Percentiles rank a stretch among this genome's conserved stretches.
Conservation (phyloP, 2,888 invertebrate species). For the Embidobia sp. region DNA sequence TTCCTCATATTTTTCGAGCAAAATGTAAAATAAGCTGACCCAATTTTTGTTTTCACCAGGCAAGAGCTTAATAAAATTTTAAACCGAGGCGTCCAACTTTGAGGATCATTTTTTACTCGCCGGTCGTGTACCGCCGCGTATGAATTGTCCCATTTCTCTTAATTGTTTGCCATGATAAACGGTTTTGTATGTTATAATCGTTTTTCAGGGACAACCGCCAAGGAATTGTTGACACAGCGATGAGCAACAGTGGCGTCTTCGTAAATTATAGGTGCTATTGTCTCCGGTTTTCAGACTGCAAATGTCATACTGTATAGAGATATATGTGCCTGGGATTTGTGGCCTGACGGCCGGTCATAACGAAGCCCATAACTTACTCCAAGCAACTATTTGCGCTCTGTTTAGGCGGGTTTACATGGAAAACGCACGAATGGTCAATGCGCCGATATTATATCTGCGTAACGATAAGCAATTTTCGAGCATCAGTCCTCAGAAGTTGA, state of each 20-base stretch:
- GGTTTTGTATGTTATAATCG: constrained; percentile 55
- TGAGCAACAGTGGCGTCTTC: constrained; percentile 64
- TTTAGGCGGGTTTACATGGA: constrained; percentile 54
- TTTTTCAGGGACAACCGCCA: constrained; percentile 56
- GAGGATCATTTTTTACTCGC: neutral
- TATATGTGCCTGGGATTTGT: constrained; percentile 63
- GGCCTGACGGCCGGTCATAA: constrained; percentile 63
- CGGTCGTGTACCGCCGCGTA: constrained; percentile 2
- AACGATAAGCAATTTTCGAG: too few species aligned
- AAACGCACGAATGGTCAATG: too few species aligned
- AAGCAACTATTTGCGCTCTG: constrained; percentile 42
- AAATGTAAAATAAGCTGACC: too few species aligned
- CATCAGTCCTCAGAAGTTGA: too few species aligned
- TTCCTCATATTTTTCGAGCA: too few species aligned
- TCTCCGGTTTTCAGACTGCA: constrained; percentile 60
- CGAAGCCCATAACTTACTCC: constrained; percentile 67
- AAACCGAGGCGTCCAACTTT: too few species aligned
- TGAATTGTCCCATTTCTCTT: constrained; percentile 40
- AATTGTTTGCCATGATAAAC: constrained; percentile 44
- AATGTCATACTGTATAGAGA: constrained; percentile 63
- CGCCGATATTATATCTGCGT: too few species aligned
- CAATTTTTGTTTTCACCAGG: too few species aligned
- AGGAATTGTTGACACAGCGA: constrained; percentile 63
- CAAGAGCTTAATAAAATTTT: too few species aligned
- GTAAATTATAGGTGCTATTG: constrained; percentile 64